A percentile compares a stretch with the other conserved stretches of the same genome.
These are phyloP conservation scores for Kradibia gibbosae DNA, from an alignment of 1,140 invertebrate genomes.

Conservation along the genomic window DNA sequence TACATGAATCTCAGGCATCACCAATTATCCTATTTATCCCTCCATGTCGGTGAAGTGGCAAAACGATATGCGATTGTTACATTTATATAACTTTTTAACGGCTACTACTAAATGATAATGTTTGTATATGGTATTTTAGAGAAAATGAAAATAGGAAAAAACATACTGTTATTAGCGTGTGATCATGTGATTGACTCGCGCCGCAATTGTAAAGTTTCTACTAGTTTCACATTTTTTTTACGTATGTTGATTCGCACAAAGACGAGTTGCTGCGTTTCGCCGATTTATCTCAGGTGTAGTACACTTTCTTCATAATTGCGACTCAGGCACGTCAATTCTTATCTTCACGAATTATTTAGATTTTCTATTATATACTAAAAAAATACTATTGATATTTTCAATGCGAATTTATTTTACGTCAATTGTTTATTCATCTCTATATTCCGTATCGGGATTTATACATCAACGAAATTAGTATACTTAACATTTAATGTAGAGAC, in stretches of 20 bases:
- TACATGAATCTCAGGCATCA: neutral
- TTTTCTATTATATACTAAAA: too few relatives aligned
- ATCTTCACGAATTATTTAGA: neutral
- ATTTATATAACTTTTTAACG: slow-evolving; percentile 52
- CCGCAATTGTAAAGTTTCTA: slow-evolving; percentile 37
- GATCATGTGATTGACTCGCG: slow-evolving; percentile 39
- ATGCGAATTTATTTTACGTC: neutral
- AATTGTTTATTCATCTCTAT: neutral
- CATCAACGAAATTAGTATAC: neutral
- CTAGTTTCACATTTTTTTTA: neutral
- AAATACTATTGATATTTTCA: neutral
- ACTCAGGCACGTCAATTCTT: neutral
- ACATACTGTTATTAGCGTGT: slow-evolving; percentile 40
- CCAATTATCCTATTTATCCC: neutral
- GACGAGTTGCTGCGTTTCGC: neutral
- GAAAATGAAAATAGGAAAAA: slow-evolving; percentile 36
- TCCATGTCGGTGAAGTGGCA: slow-evolving; percentile 37
- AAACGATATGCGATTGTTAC: slow-evolving; percentile 49
- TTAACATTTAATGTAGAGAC: neutral
- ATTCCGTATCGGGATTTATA: neutral
- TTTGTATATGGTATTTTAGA: slow-evolving; percentile 52
- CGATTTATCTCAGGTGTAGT: neutral
- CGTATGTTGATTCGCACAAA: neutral
- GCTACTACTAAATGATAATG: slow-evolving; percentile 51
- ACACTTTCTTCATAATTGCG: neutral